Conservation (phyloP, 2,113 vertebrate species). For the Gavialis gangeticus region DNA sequence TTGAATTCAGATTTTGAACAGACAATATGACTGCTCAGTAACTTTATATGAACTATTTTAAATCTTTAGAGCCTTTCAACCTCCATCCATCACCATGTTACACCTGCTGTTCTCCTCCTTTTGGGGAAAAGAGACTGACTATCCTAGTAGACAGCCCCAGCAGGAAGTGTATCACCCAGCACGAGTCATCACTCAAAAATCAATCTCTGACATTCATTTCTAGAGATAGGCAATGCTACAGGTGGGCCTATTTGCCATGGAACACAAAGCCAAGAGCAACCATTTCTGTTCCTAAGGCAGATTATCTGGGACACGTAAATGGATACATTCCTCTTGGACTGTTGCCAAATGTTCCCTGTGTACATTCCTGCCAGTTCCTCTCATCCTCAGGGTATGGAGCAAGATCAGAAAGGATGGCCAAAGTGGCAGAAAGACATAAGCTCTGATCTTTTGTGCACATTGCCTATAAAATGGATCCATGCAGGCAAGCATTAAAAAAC, state of each 20-base stretch:
- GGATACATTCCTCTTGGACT: background rate
- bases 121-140: background rate
- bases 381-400: background rate
- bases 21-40: background rate
- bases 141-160: background rate
- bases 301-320: background rate
- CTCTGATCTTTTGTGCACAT: background rate
- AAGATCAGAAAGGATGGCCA: background rate
- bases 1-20: background rate
- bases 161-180: background rate
- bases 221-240: background rate
- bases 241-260: background rate
- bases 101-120: background rate
- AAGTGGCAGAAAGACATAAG: background rate
- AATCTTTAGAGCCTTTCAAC: background rate
- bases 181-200: background rate
- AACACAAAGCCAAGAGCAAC: background rate
- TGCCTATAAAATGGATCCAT: background rate
- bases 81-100: fast-evolving
- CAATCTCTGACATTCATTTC: background rate
- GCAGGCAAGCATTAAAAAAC: background rate
- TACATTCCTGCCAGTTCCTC: background rate
- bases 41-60: background rate
- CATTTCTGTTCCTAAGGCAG: background rate
- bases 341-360: background rate